These are phyloP conservation scores for Rachycentron canadum DNA, from an alignment of 2,797 vertebrate genomes.

Conservation along the genomic window DNA sequence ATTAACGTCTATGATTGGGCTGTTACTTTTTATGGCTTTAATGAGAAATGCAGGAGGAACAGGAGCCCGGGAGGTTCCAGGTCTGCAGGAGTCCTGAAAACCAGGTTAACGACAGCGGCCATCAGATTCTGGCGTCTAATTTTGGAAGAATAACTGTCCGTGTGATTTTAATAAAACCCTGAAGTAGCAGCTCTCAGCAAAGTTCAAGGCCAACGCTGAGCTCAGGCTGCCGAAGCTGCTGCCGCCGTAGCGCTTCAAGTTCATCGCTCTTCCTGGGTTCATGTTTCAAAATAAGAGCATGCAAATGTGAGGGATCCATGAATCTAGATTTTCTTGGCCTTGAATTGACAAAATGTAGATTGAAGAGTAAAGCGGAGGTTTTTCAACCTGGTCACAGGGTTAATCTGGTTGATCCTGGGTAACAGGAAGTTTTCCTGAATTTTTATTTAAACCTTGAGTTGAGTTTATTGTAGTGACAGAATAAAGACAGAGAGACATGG, in stretches of 20 bases:
- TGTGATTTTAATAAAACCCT: fast-evolving
- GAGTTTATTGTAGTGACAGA: no score
- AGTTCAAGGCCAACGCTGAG: conserved; percentile 5
- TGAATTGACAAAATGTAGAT: no score
- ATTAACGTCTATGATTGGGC: conserved; percentile 54
- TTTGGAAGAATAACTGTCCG: background rate
- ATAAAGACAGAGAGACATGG: no score
- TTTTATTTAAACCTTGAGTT: no score
- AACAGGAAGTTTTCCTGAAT: no score
- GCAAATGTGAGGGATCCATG: conserved; percentile 3
- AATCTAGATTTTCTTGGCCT: no score
- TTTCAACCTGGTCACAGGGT: no score
- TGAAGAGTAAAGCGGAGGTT: no score
- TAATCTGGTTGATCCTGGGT: no score
- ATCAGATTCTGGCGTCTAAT: background rate
- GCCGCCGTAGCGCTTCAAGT: no score
- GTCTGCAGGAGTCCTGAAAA: background rate
- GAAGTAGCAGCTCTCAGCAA: background rate
- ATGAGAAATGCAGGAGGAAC: conserved; percentile 56
- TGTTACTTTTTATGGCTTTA: conserved; percentile 43
- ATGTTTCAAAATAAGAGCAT: background rate
- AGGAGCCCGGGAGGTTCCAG: background rate
- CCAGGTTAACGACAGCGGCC: background rate
- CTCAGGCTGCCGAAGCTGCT: conserved; percentile 10
- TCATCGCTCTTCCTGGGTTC: conserved; percentile 9